phyloP scores from a whole-genome alignment of 2,113 vertebrate species.

The Opisthocomus hoazin region DNA sequence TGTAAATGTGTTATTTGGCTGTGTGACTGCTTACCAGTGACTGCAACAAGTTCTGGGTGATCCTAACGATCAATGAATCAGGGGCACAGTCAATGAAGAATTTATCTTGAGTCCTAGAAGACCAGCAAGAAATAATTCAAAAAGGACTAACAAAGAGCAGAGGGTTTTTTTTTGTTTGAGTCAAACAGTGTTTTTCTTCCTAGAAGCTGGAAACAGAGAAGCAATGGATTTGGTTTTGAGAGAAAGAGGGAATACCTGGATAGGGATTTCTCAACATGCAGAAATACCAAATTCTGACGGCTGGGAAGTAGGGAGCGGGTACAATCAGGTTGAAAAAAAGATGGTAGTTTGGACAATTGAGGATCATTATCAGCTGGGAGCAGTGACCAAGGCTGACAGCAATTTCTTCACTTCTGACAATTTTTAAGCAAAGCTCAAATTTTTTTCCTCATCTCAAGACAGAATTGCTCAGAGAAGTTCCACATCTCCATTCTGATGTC shows the following conservation, averaged over 20 bases:
- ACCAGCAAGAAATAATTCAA: not conserved
- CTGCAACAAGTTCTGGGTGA: not conserved
- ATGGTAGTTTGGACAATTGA: not conserved
- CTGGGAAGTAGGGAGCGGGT: not conserved
- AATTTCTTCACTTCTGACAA: not conserved
- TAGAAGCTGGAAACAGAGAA: not conserved
- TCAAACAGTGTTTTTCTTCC: not conserved
- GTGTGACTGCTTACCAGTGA: not conserved
- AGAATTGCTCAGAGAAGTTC: not conserved
- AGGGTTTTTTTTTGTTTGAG: not conserved
- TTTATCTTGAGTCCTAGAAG: not conserved
- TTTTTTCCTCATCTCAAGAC: not conserved
- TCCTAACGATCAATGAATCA: not conserved
- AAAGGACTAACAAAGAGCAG: not conserved
- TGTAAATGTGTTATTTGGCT: not conserved
- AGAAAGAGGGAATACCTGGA: not conserved
- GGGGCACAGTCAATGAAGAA: not conserved
- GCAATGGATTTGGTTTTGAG: not conserved
- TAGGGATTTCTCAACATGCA: not conserved
- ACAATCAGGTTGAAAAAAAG: not conserved
- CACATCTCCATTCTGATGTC: not conserved
- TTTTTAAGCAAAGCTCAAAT: not conserved
- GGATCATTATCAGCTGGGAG: fast-evolving
- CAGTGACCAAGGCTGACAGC: not conserved
- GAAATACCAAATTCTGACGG: not conserved